A percentile compares a stretch with the other conserved stretches of the same genome.
phyloP scores from a whole-genome alignment of 2,888 invertebrate species.

The Tipula confusa region DNA sequence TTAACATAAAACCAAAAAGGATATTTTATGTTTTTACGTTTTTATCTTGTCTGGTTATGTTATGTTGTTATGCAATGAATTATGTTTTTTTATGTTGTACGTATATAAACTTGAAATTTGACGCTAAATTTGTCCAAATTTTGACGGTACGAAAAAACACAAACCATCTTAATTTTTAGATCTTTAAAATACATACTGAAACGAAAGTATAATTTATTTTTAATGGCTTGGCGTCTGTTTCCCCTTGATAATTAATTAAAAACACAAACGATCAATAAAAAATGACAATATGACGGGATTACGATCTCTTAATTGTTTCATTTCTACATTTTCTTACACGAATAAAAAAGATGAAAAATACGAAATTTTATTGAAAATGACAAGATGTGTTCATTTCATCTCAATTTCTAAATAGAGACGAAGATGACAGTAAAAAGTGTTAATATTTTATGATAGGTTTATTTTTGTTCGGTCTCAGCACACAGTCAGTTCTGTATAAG shows the following conservation, averaged over 20 bases:
- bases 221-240: slow-evolving; percentile 12
- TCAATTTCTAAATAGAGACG: background rate
- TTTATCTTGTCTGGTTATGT: slow-evolving; percentile 9
- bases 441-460: slow-evolving; percentile 9
- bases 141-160: background rate
- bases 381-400: slow-evolving; percentile 12
- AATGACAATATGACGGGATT: slow-evolving; percentile 12
- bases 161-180: background rate
- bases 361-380: slow-evolving; percentile 20
- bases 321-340: background rate
- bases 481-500: background rate
- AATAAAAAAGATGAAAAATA: slow-evolving; percentile 25
- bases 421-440: slow-evolving; percentile 12
- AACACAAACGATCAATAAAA: slow-evolving; percentile 25
- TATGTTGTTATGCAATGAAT: slow-evolving; percentile 3
- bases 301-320: slow-evolving; percentile 12
- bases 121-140: slow-evolving; percentile 12
- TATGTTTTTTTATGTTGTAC: background rate
- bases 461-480: background rate
- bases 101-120: background rate
- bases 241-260: slow-evolving; percentile 12
- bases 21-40: background rate
- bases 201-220: background rate
- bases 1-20: background rate
- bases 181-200: background rate